Evolutionary conservation across 2,113 vertebrate genomes (phyloP).

Genomic region (Cyprinodon variegatus): DNA sequence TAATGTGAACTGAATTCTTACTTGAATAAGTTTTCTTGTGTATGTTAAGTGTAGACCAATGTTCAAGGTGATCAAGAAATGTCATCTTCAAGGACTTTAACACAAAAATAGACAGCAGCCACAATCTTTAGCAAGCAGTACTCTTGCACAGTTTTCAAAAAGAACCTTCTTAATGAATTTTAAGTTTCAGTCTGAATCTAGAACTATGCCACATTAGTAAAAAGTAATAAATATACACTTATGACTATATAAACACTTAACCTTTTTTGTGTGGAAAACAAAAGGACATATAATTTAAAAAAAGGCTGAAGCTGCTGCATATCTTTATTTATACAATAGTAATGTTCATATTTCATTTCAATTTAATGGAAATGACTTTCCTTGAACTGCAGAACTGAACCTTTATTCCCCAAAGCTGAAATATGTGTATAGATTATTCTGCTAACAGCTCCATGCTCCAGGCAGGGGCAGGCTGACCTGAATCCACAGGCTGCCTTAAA

Average conservation of each 20-base stretch:
- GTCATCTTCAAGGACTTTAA: too few species aligned
- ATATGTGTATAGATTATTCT: conserved; percentile 31
- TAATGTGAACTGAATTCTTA: too few species aligned
- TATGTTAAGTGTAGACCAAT: too few species aligned
- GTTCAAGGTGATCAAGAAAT: too few species aligned
- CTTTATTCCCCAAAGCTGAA: conserved; percentile 13
- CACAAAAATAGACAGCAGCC: too few species aligned
- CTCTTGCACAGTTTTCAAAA: not conserved
- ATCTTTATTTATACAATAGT: conserved; percentile 4
- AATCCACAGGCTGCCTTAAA: not conserved
- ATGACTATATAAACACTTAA: not conserved
- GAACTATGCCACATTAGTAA: not conserved
- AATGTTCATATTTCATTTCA: conserved; percentile 31
- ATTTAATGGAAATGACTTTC: conserved; percentile 39
- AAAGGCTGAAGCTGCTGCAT: conserved; percentile 22
- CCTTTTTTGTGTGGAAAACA: not conserved
- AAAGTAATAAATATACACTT: not conserved
- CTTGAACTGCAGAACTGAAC: conserved; percentile 22
- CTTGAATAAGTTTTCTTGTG: too few species aligned
- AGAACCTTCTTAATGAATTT: not conserved
- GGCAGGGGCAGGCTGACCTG: not conserved
- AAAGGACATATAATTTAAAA: not conserved
- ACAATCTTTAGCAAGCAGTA: not conserved
- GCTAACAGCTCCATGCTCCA: conserved; percentile 16
- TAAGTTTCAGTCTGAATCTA: not conserved